Evolutionary conservation across 1,140 invertebrate genomes (phyloP), one percentile per base, ranked within the genome.

Genomic region (Stegodyphus mimosarum): DNA sequence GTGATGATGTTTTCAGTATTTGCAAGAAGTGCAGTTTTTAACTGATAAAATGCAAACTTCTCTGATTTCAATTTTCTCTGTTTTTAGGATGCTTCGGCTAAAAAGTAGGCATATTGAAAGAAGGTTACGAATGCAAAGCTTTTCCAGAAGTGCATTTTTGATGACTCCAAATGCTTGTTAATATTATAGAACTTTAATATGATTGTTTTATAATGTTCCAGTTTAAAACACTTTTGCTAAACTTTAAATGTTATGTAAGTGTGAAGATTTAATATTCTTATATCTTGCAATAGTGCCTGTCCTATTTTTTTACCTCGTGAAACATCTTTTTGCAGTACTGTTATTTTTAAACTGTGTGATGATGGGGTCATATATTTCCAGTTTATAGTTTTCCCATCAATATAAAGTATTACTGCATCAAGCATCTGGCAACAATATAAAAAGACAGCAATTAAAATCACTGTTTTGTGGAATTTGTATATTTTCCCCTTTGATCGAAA

Each of bases 71-170:
- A 50, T 7, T 13, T 71, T 10, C 76, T 85, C 17, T 66, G n/a
- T 86, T 79, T 86, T 0, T 55, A 86, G 83, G 83, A 86, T 78
- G 83, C 67, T 86, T 86, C 75, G 74, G 75, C 17, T 78, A 86
- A 86, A 60, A 86, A 86, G 69, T 86, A 84, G n/a, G 49, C 55
- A 53, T 66, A 49, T 83, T 50, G 73, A 51, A 60, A 67, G 66
- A 13, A 52, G 53, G 33, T 33, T 55, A 74, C 51, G 55, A 55
- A 33, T 33, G 33, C 33, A 48, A 71, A 71, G 13, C 13, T 17
- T 84, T 60, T 84, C 60, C 72, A 84, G 60, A 84, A 55, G 52
- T 84, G 81, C 81, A 84, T 84, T 84, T 81, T 83, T 75, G 17
- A 53, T 70, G 71, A 15, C 75, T 49, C 17, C 15, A 17, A 75